Conservation (phyloP, 1,140 invertebrate species). For the Sarcophaga peregrina region DNA sequence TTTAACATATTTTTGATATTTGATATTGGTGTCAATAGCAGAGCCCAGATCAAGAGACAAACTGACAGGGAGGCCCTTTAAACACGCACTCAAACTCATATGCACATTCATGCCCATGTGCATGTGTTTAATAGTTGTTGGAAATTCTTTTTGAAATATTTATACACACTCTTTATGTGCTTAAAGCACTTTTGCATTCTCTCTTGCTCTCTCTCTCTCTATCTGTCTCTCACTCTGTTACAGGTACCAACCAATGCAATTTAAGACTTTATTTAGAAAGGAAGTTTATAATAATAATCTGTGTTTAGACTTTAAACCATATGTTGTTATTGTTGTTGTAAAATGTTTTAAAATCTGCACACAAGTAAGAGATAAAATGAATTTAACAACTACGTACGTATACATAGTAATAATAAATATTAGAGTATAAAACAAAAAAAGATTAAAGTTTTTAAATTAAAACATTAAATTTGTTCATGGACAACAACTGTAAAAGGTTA, state of each 20-base stretch:
- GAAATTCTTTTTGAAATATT: no score
- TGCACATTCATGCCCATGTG: background rate
- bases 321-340: background rate
- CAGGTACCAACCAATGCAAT: no score
- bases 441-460: background rate
- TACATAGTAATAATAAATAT: background rate
- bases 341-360: background rate
- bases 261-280: background rate
- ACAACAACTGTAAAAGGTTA: constrained; percentile 18
- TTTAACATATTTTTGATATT: constrained; percentile 22
- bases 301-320: background rate
- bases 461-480: background rate
- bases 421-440: background rate
- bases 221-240: no score
- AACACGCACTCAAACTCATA: no score
- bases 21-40: constrained; percentile 22
- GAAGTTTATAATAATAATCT: background rate
- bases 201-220: no score
- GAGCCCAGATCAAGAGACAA: background rate
- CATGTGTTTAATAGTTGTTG: no score
- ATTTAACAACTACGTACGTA: no score
- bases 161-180: no score
- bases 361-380: no score
- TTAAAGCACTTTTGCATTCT: no score
- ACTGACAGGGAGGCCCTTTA: background rate